Base-by-base conservation (phyloP, 2,113 vertebrate species). In the Salvelinus alpinus region DNA sequence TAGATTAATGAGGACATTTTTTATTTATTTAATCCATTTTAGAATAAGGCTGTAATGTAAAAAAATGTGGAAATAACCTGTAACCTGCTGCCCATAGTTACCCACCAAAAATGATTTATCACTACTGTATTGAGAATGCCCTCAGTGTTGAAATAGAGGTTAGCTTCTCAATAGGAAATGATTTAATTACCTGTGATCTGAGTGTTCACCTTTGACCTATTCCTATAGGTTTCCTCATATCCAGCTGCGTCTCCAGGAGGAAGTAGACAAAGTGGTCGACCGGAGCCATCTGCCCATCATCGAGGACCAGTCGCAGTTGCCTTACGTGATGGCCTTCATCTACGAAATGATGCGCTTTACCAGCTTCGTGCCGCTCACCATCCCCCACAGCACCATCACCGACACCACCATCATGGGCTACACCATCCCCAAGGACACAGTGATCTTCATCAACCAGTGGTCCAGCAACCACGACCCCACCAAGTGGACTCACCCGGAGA, bases 391-490 rank as follows among this genome's bases (percentile, higher is more conserved):
- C 85, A 97, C 97, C 48, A 95, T 93, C 0, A 70, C 82, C 0
- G 93, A 96, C 82, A 94, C 97, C 67, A 93, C 92, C 70, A 75
- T 99, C 65, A 89, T 93, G 89, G 97, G 96, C 84, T 97, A 96
- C 90, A 81, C 85, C 85, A 93, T 99, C 72, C 96, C 96, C 71
- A 98, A 98, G 89, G 88, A 95, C 90, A 98, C 96, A 0, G 95
- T 99, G 12, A 68, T 99, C 79, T 99, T 99, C 73, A 77, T 99
- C 70, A 99, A 98, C 80, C 98, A 99, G 84, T 98, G 97, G 96
- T 99, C 98, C 11, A 90, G 95, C 82, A 99, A 99, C 87, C 97
- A 97, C 0, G 94, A 99, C 84, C 94, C 95, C 0, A 69, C 16
- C n/a, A 90, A 92, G 13, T 99, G 98, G 98, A 74, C 87, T 20